phyloP scores from a whole-genome alignment of 2,888 invertebrate genomes.

The Sphaerophoria taeniata region DNA sequence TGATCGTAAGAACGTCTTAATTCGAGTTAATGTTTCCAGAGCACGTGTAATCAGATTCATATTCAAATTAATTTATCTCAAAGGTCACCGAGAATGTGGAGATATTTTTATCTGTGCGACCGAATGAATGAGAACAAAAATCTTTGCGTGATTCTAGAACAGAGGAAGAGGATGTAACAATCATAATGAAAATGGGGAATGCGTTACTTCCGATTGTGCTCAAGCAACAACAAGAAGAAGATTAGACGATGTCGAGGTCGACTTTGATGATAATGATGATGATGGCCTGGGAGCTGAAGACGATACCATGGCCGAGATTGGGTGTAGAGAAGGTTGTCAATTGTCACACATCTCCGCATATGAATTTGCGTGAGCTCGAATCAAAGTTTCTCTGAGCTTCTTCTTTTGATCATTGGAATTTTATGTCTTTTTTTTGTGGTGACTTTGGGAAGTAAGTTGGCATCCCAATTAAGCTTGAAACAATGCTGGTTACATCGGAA shows the following conservation, averaged over 20 bases:
- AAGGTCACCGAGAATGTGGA: constrained; percentile 34
- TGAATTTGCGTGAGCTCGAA: constrained; percentile 9
- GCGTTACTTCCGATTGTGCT: constrained; percentile 13
- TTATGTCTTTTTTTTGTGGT: constrained; percentile 8
- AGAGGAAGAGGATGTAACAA: constrained; percentile 28
- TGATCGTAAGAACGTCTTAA: constrained; percentile 31
- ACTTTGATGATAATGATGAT: background rate
- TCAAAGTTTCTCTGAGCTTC: constrained; percentile 56
- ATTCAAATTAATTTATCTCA: constrained; percentile 31
- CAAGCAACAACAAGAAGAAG: background rate
- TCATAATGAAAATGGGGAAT: constrained; percentile 22
- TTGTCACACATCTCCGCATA: constrained; percentile 7
- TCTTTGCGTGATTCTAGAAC: background rate
- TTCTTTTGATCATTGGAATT: constrained; percentile 2
- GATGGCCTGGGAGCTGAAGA: constrained; percentile 3
- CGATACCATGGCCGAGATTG: constrained; percentile 3
- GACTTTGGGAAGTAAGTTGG: constrained; percentile 13
- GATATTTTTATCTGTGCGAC: background rate
- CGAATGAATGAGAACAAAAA: constrained; percentile 6
- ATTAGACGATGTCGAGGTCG: background rate
- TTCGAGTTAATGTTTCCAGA: constrained; percentile 25
- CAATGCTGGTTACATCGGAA: constrained; percentile 39
- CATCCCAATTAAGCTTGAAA: background rate
- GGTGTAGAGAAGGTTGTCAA: constrained; percentile 1
- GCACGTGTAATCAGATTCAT: constrained; percentile 58